Conservation (phyloP, 2,113 vertebrate species). For the Paraplagusia blochii region DNA sequence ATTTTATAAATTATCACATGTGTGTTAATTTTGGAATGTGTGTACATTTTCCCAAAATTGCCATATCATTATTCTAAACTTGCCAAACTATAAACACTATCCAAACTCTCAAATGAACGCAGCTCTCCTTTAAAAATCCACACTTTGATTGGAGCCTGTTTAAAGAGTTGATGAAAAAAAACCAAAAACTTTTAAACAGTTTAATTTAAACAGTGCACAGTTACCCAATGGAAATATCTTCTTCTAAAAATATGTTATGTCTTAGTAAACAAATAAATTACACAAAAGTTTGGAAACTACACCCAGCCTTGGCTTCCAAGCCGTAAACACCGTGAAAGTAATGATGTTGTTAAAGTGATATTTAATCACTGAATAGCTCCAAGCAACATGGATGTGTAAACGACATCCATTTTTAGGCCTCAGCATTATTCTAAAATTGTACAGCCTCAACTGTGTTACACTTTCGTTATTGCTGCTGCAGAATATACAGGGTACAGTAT, state of each 20-base stretch:
- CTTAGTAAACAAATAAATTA: neutral
- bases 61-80: no score
- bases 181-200: no score
- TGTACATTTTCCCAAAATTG: no score
- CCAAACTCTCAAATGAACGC: no score
- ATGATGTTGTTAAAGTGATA: conserved; percentile 4
- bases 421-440: conserved; percentile 10
- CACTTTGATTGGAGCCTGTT: no score
- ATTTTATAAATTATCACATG: no score
- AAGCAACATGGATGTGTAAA: conserved; percentile 7
- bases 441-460: conserved; percentile 2
- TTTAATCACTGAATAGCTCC: conserved; percentile 9
- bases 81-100: no score
- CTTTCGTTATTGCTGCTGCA: conserved; percentile 10
- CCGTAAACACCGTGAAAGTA: neutral
- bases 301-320: neutral
- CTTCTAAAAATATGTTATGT: neutral
- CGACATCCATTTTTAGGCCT: conserved; percentile 7
- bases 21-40: no score
- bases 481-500: neutral
- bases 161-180: no score
- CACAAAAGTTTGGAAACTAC: neutral
- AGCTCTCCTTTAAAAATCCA: no score
- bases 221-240: neutral
- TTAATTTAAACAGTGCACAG: no score